Evolutionary conservation across 2,888 invertebrate species (phyloP), one percentile per base, ranked within the genome.

Genomic region (Therioaphis trifolii): DNA sequence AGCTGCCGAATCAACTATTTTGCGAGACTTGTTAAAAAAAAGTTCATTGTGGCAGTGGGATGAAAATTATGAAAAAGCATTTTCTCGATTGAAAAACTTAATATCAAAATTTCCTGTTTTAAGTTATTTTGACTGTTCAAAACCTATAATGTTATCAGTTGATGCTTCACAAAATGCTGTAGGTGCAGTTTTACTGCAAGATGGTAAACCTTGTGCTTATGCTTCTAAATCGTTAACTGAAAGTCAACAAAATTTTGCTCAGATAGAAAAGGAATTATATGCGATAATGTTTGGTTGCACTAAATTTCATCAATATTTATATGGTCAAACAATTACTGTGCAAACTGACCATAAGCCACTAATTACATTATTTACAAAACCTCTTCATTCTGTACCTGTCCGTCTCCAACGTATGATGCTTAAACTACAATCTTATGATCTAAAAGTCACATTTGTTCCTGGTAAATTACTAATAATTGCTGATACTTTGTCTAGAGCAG

Each of bases 271-370:
- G 85, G 88, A 88, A 84, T 85, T 87, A 18, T 75, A 88, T 40
- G 88, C 88, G 1, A 86, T 86, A 24, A 85, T 84, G 12, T 88
- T 88, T 85, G 87, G 85, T 14, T 87, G 87, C 75, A 77, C 86
- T 24, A 87, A 87, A 84, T 88, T 88, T 85, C 86, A 87, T 24
- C 87, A 87, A 84, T 88, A 88, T 82, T 86, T 88, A 4, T 88
- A 86, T 86, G 87, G 86, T 11, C 24, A 86, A 55, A 77, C 84
- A 21, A 78, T 87, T 12, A 85, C 40, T 21, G 87, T 88, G 0
- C 85, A 87, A 61, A 86, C 85, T 49, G 88, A 88, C 84, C 87
- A 88, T 76, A 87, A 88, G 77, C 87, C 87, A 0, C 78, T 88
- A 14, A 87, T 86, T 63, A 24, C 86, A 21, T 86, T 88, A 63